A percentile compares a stretch with the other conserved stretches of the same genome.
These are phyloP conservation scores for Cochlearius cochlearius DNA, from an alignment of 2,113 vertebrate species.

Conservation along the genomic window DNA sequence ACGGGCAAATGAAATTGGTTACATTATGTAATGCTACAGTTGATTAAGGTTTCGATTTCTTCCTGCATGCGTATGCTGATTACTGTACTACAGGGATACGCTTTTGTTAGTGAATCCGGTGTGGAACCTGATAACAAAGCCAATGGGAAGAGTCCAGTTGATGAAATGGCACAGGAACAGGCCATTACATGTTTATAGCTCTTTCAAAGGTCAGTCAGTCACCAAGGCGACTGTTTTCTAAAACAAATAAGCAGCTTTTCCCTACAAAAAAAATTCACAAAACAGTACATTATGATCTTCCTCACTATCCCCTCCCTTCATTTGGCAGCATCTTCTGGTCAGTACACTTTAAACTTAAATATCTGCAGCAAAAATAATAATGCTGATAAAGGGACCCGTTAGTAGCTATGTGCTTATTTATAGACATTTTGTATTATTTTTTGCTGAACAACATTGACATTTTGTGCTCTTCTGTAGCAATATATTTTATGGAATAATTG, in stretches of 20 bases:
- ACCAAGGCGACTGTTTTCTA: background rate
- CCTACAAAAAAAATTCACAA: background rate
- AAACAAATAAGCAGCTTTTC: background rate
- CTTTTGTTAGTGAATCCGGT: background rate
- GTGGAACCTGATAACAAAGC: background rate
- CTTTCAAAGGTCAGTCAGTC: background rate
- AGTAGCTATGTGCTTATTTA: background rate
- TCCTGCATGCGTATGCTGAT: background rate
- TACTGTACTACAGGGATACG: background rate
- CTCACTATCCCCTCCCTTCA: background rate
- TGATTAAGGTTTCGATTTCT: background rate
- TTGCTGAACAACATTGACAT: background rate
- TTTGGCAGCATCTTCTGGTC: background rate
- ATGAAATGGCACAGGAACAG: background rate
- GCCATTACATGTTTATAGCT: background rate
- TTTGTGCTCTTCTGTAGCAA: background rate
- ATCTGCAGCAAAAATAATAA: background rate
- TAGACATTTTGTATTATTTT: background rate
- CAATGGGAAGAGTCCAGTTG: background rate
- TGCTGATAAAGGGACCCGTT: background rate
- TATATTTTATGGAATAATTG: conserved; percentile 23
- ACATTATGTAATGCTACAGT: background rate
- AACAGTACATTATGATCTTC: background rate
- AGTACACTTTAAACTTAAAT: background rate
- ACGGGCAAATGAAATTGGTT: background rate